Evolutionary conservation across 2,888 invertebrate genomes (phyloP).

Genomic region (Andrena hattorfiana): DNA sequence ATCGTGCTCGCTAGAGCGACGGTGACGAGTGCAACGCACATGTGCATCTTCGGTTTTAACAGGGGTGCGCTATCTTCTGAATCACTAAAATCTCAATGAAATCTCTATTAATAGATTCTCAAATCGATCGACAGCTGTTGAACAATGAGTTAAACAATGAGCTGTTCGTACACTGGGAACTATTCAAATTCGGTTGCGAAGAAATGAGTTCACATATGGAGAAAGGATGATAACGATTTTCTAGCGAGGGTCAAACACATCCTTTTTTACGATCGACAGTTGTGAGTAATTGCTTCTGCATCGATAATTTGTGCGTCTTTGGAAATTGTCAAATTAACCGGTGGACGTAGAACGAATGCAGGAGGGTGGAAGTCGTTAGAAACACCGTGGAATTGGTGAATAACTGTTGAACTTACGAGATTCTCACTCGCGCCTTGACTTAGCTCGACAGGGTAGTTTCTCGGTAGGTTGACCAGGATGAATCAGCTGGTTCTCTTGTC

Average conservation of each 20-base stretch:
- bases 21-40: conserved; percentile 68
- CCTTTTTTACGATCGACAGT: neutral
- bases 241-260: too few species aligned
- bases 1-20: conserved; percentile 75
- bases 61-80: conserved; percentile 12
- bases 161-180: too few species aligned
- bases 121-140: too few species aligned
- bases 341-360: neutral
- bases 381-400: neutral
- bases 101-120: neutral
- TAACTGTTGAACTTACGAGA: conserved; percentile 53
- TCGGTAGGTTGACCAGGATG: conserved; percentile 30
- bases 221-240: neutral
- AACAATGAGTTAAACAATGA: neutral
- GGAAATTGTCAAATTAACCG: neutral
- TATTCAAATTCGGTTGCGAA: too few species aligned
- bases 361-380: neutral
- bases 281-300: too few species aligned
- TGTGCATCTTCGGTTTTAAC: conserved; percentile 68
- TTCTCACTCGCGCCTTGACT: conserved; percentile 9
- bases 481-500: conserved; percentile 31
- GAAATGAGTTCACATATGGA: too few species aligned
- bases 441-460: conserved; percentile 31
- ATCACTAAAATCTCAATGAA: conserved; percentile 49
- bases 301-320: neutral